phyloP scores from a whole-genome alignment of 2,888 invertebrate species.

The Cyclophora punctaria region DNA sequence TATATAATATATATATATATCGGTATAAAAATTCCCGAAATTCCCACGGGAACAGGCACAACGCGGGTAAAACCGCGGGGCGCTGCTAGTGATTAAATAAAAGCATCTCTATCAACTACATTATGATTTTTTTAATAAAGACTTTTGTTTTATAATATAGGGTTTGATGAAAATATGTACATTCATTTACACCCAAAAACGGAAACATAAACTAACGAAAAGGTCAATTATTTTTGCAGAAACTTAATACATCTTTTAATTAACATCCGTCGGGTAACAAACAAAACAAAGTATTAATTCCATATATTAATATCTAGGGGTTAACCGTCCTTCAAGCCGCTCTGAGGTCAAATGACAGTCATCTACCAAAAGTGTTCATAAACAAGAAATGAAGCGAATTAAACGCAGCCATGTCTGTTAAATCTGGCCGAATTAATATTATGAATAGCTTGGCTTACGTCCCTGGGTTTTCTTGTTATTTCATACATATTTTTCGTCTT shows the following conservation, averaged over 20 bases:
- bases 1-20: too few relatives aligned
- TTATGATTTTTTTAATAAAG: neutral
- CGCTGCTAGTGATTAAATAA: neutral
- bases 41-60: too few relatives aligned
- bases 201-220: too few relatives aligned
- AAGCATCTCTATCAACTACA: constrained; percentile 7
- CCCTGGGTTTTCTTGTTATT: too few relatives aligned
- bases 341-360: constrained; percentile 29
- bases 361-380: constrained; percentile 29
- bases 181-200: too few relatives aligned
- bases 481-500: too few relatives aligned
- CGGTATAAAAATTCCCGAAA: neutral
- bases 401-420: constrained; percentile 26
- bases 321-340: too few relatives aligned
- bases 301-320: constrained; percentile 3
- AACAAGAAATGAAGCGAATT: constrained; percentile 30
- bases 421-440: constrained; percentile 31
- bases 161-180: too few relatives aligned
- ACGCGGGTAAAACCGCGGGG: too few relatives aligned
- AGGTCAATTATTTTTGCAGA: too few relatives aligned
- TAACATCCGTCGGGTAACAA: neutral
- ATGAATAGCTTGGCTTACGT: constrained; percentile 6
- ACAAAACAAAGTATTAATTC: constrained; percentile 9
- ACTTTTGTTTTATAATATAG: too few relatives aligned
- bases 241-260: too few relatives aligned